A percentile compares a stretch with the other conserved stretches of the same genome.
phyloP scores from a whole-genome alignment of 2,797 vertebrate genomes.

The Sebastes matsubarae region DNA sequence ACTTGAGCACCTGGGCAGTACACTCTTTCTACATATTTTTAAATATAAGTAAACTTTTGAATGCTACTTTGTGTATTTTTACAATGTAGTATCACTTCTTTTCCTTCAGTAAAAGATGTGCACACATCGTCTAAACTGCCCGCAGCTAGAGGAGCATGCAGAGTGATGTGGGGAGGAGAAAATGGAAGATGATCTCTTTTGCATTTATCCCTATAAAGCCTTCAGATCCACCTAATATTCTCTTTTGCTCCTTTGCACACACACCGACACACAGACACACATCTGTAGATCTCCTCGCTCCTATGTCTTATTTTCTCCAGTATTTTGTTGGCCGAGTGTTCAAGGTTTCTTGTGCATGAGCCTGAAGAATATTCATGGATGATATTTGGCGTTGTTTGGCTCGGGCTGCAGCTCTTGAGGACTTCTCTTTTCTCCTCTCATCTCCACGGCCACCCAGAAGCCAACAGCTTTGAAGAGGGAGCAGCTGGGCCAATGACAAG shows the following conservation, averaged over 20 bases:
- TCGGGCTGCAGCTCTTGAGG: constrained; percentile 49
- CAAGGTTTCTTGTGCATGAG: constrained; percentile 19
- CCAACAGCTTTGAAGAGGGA: constrained; percentile 73
- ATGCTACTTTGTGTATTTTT: background rate
- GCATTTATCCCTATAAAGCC: background rate
- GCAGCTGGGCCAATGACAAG: constrained; percentile 79
- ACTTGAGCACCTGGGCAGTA: background rate
- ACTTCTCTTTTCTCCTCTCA: constrained; percentile 56
- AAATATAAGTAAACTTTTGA: background rate
- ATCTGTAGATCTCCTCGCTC: background rate
- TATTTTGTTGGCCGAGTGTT: constrained; percentile 11
- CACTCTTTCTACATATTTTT: background rate
- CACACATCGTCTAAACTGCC: background rate
- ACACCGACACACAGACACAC: background rate
- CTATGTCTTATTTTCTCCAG: constrained; percentile 11
- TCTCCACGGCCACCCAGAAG: constrained; percentile 76
- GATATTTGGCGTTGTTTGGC: constrained; percentile 59
- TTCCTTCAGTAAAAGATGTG: background rate
- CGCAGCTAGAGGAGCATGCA: background rate
- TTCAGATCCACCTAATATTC: background rate
- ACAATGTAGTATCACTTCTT: background rate
- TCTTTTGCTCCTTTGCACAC: background rate
- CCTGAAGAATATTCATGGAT: constrained; percentile 42
- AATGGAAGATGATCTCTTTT: background rate
- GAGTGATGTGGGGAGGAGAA: background rate